phyloP scores from a whole-genome alignment of 1,140 invertebrate genomes.

The Globodera ellingtonae region DNA sequence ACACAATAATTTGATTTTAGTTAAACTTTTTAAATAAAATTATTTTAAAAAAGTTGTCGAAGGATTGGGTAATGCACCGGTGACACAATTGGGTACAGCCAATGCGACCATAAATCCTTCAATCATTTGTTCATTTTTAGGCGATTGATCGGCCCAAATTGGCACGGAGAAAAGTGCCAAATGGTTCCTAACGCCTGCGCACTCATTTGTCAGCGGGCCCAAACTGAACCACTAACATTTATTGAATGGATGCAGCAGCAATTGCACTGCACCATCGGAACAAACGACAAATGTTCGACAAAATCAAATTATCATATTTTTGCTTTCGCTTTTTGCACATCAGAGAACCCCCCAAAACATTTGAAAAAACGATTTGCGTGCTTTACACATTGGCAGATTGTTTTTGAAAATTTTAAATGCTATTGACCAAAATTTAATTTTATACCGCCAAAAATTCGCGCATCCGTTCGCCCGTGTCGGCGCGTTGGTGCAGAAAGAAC shows the following conservation, averaged over 20 bases:
- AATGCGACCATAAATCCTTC: slow-evolving; percentile 22
- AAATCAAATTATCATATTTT: neutral
- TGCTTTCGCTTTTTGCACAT: neutral
- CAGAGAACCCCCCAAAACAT: neutral
- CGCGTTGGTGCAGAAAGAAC: slow-evolving; percentile 89
- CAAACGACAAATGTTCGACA: neutral
- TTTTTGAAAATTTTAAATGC: neutral
- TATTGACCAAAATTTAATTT: neutral
- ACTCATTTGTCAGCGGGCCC: neutral
- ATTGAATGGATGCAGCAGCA: too few species aligned
- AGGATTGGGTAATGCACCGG: slow-evolving; percentile 16
- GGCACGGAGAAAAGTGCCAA: neutral
- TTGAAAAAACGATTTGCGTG: neutral
- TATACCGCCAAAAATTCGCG: slow-evolving; percentile 87
- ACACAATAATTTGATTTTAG: too few species aligned
- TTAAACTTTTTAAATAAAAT: neutral
- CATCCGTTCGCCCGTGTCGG: slow-evolving; percentile 93
- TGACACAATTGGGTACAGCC: neutral
- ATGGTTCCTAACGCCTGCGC: slow-evolving; percentile 7
- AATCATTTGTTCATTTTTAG: neutral
- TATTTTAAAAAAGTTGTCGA: slow-evolving; percentile 22
- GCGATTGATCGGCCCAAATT: slow-evolving; percentile 63
- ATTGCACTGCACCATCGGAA: neutral
- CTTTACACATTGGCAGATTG: neutral
- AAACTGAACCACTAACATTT: neutral